phyloP scores from a whole-genome alignment of 2,888 invertebrate genomes.

The Cheilosia variabilis region DNA sequence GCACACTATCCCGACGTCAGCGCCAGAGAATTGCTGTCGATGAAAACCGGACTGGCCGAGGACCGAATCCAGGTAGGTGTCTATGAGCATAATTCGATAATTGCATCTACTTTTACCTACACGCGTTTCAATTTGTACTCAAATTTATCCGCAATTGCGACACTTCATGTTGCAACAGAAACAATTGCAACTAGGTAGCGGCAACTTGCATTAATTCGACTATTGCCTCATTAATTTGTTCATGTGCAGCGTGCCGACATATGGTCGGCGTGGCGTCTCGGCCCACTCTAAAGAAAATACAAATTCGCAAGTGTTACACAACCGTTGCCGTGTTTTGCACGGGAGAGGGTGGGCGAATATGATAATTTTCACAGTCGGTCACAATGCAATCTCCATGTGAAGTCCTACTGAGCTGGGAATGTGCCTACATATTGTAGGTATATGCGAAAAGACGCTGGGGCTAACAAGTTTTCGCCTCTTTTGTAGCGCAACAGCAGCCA shows the following conservation, averaged over 20 bases:
- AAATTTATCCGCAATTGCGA: conserved; percentile 3
- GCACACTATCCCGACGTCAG: conserved; percentile 99
- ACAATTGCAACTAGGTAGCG: conserved; percentile 31
- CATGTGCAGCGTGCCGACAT: background rate
- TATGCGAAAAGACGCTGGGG: conserved; percentile 7
- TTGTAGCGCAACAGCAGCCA: conserved; percentile 52
- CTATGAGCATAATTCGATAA: background rate
- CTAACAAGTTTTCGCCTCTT: conserved; percentile 30
- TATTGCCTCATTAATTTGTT: conserved; percentile 37
- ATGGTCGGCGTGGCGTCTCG: conserved; percentile 10
- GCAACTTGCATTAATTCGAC: conserved; percentile 25
- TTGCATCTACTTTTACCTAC: conserved; percentile 22
- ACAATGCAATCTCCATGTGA: background rate
- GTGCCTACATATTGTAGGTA: background rate
- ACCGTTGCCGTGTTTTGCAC: background rate
- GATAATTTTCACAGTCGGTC: conserved; percentile 4
- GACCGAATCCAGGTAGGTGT: conserved; percentile 95
- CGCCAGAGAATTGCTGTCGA: conserved; percentile 95
- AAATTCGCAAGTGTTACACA: conserved; percentile 14
- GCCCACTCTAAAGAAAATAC: conserved; percentile 38
- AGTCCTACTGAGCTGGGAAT: background rate
- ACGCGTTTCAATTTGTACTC: conserved; percentile 26
- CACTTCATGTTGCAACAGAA: conserved; percentile 18
- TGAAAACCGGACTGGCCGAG: conserved; percentile 95
- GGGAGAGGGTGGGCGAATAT: conserved; percentile 30